Evolutionary conservation across 1,140 invertebrate species (phyloP).

Genomic region (Drosophila jambulina): DNA sequence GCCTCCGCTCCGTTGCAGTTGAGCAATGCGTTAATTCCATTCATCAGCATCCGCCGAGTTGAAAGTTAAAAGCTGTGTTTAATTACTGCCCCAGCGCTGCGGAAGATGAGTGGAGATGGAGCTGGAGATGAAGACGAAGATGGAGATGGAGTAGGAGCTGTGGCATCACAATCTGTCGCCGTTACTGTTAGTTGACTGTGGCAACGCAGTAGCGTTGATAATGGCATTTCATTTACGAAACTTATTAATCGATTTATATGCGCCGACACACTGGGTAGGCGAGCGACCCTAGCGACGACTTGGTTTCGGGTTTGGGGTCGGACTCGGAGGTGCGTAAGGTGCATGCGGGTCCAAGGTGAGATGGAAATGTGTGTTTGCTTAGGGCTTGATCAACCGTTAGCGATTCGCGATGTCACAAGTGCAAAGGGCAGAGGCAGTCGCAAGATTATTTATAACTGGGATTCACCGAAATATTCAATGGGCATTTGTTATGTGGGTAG

Average conservation of each 20-base stretch:
- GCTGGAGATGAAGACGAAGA: background rate
- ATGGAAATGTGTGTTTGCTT: constrained; percentile 56
- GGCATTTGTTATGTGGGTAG: background rate
- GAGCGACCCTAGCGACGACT: constrained; percentile 22
- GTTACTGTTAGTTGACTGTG: constrained; percentile 40
- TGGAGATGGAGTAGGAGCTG: constrained; percentile 17
- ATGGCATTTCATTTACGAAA: constrained; percentile 78
- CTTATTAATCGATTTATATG: constrained; percentile 81
- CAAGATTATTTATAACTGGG: constrained; percentile 2
- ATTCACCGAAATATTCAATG: background rate
- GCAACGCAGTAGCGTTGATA: constrained; percentile 53
- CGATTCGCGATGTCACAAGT: constrained; percentile 59
- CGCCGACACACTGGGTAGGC: constrained; percentile 58
- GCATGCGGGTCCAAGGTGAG: constrained; percentile 64
- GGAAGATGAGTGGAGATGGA: constrained; percentile 1
- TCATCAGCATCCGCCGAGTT: constrained; percentile 31
- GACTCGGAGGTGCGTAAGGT: constrained; percentile 26
- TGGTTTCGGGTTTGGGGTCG: constrained; percentile 21
- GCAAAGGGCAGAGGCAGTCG: background rate
- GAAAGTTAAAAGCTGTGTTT: constrained; percentile 38
- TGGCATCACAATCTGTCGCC: constrained; percentile 38
- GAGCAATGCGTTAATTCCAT: constrained; percentile 50
- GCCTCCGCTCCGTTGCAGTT: constrained; percentile 44
- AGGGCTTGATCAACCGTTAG: constrained; percentile 55
- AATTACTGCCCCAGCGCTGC: constrained; percentile 27